phyloP scores from a whole-genome alignment of 2,113 vertebrate genomes.

The Spilogale gracilis region DNA sequence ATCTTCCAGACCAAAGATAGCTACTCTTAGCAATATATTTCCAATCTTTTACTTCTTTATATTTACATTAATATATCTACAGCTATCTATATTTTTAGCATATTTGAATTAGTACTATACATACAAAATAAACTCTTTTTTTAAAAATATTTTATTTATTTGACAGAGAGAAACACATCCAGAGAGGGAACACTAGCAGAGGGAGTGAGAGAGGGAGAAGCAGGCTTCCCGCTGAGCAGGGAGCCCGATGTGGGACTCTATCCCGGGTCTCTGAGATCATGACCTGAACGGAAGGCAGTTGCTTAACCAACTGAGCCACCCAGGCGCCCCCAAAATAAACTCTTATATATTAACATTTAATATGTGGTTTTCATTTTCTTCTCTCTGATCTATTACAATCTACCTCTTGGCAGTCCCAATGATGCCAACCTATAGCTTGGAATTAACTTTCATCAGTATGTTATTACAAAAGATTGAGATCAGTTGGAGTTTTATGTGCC shows the following conservation, averaged over 20 bases:
- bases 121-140: not conserved
- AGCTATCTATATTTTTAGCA: not conserved
- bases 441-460: not conserved
- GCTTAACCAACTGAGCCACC: too few relatives aligned
- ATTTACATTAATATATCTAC: not conserved
- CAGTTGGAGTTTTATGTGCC: not conserved
- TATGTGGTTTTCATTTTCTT: not conserved
- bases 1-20: not conserved
- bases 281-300: too few relatives aligned
- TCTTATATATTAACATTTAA: not conserved
- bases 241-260: too few relatives aligned
- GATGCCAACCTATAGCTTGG: not conserved
- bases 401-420: not conserved
- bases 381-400: not conserved
- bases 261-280: too few relatives aligned
- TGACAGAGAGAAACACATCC: too few relatives aligned
- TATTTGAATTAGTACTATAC: not conserved
- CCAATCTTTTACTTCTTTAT: slow-evolving; percentile 6
- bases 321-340: not conserved
- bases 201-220: too few relatives aligned
- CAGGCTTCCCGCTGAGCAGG: too few relatives aligned
- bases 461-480: not conserved
- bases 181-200: too few relatives aligned
- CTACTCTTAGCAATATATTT: not conserved
- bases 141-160: too few relatives aligned